These are phyloP conservation scores for Tricholauxania praeusta DNA, from an alignment of 2,888 invertebrate species.

Conservation along the genomic window DNA sequence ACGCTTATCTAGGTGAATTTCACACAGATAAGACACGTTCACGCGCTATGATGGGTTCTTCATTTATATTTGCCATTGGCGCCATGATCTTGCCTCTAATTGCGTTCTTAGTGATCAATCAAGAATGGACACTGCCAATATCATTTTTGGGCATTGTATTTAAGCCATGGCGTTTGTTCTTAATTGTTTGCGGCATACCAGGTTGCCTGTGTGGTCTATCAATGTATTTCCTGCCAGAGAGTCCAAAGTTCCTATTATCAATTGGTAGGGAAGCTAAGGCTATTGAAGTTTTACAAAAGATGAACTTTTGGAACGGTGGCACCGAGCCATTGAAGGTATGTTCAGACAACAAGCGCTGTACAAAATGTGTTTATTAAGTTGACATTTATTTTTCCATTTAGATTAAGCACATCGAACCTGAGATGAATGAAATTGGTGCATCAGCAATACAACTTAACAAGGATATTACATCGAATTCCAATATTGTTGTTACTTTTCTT, in stretches of 20 bases:
- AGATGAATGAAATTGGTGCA: constrained; percentile 44
- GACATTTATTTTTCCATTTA: constrained; percentile 23
- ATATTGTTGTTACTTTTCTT: constrained; percentile 48
- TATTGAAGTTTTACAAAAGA: constrained; percentile 54
- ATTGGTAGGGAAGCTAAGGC: constrained; percentile 55
- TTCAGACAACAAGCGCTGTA: not conserved
- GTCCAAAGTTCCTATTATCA: constrained; percentile 61
- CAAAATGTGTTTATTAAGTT: not conserved
- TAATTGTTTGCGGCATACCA: constrained; percentile 59
- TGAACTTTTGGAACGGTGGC: constrained; percentile 55
- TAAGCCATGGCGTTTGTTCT: constrained; percentile 63
- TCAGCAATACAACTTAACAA: constrained; percentile 29
- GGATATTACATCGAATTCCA: constrained; percentile 41
- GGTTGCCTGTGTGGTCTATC: constrained; percentile 56
- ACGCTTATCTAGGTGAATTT: constrained; percentile 71
- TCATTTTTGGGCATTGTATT: constrained; percentile 55
- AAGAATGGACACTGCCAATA: constrained; percentile 56
- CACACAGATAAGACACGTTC: constrained; percentile 68
- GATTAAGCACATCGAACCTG: constrained; percentile 51
- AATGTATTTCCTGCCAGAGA: constrained; percentile 59
- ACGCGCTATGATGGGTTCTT: constrained; percentile 63
- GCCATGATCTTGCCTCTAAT: constrained; percentile 59
- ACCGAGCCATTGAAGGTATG: constrained; percentile 47
- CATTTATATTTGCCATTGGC: constrained; percentile 60
- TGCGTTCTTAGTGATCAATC: constrained; percentile 61